Evolutionary conservation across 2,113 vertebrate genomes (phyloP).

Genomic region (Poecilia latipinna): DNA sequence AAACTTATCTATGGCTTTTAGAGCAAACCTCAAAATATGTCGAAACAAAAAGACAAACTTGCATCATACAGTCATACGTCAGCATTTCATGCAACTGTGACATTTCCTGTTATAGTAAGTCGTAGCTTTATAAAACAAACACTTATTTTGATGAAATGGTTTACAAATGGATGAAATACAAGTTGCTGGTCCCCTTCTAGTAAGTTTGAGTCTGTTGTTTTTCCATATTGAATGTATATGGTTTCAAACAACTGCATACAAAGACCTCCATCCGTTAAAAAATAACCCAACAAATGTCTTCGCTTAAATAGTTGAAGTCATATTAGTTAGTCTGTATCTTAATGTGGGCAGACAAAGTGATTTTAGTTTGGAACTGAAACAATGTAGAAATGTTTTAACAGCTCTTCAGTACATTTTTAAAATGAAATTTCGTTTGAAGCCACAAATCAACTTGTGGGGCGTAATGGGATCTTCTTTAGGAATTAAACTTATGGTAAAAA

Average conservation of each 20-base stretch:
- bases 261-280: not conserved
- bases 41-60: slow-evolving; percentile 26
- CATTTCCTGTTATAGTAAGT: slow-evolving; percentile 27
- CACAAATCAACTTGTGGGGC: too few relatives aligned
- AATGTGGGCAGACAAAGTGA: not conserved
- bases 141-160: slow-evolving; percentile 5
- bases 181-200: not conserved
- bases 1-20: not conserved
- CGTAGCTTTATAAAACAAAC: slow-evolving; percentile 2
- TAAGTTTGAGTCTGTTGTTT: not conserved
- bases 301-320: not conserved
- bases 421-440: not conserved
- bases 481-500: too few relatives aligned
- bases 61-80: slow-evolving; percentile 38
- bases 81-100: slow-evolving; percentile 34
- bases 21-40: not conserved
- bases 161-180: slow-evolving; percentile 41
- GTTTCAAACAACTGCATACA: slow-evolving; percentile 1
- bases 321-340: not conserved
- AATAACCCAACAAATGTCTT: not conserved
- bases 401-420: not conserved
- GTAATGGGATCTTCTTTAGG: too few relatives aligned
- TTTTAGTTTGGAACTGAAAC: not conserved
- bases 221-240: not conserved
- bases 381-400: not conserved